Conservation (phyloP, 2,113 vertebrate species). For the Carassius gibelio region DNA sequence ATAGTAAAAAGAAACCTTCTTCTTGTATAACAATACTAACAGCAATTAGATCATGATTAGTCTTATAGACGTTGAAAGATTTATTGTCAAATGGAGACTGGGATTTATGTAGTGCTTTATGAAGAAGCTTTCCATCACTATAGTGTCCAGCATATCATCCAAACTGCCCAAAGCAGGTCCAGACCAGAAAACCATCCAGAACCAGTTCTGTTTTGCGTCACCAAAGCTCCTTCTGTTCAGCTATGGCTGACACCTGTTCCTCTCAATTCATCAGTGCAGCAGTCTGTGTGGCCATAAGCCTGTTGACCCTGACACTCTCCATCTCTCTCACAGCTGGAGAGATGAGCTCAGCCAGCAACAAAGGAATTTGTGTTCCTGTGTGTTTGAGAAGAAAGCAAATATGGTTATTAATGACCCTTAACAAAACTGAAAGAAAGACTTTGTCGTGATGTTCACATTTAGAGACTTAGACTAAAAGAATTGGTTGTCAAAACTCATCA, state of each 20-base stretch:
- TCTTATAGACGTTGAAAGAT: neutral
- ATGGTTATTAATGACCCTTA: slow-evolving; percentile 42
- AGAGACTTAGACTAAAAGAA: neutral
- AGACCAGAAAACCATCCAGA: slow-evolving; percentile 44
- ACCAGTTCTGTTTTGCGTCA: slow-evolving; percentile 48
- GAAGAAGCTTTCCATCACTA: neutral
- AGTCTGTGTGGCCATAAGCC: slow-evolving; percentile 47
- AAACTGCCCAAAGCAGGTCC: slow-evolving; percentile 47
- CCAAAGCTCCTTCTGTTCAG: slow-evolving; percentile 44
- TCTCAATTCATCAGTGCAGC: slow-evolving; percentile 42
- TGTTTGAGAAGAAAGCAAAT: slow-evolving; percentile 43
- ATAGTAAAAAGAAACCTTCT: neutral
- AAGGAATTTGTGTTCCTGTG: slow-evolving; percentile 49
- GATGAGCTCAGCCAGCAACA: slow-evolving; percentile 47
- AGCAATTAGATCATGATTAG: neutral
- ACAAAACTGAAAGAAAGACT: slow-evolving; percentile 15
- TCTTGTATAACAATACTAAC: neutral
- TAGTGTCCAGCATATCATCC: neutral
- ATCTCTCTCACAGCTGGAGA: slow-evolving; percentile 38
- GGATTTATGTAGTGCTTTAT: neutral
- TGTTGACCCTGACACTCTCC: slow-evolving; percentile 19
- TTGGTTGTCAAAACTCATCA: neutral
- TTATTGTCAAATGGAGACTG: neutral
- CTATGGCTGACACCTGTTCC: slow-evolving; percentile 51
- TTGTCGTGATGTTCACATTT: slow-evolving; percentile 8